Percentiles rank a stretch among this genome's conserved stretches.
phyloP scores from a whole-genome alignment of 1,140 invertebrate genomes.

The Drosophila sechellia region DNA sequence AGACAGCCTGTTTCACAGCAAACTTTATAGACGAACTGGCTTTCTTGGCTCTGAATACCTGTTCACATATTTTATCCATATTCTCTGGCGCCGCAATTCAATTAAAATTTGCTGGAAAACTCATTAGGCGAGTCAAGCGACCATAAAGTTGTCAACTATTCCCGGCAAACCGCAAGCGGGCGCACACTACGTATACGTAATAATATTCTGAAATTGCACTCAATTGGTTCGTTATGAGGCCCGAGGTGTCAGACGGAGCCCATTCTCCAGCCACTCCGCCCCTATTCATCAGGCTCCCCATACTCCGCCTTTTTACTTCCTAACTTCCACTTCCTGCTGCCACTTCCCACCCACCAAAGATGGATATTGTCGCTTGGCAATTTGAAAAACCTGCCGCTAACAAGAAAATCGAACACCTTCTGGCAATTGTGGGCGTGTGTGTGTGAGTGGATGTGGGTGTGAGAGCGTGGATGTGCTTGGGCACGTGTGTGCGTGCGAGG shows the following conservation, averaged over 20 bases:
- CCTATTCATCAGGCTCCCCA: conserved; percentile 14
- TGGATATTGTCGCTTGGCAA: conserved; percentile 72
- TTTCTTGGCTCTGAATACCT: conserved; percentile 1
- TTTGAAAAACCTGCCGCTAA: conserved; percentile 55
- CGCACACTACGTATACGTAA: conserved; percentile 64
- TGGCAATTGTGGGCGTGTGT: conserved; percentile 32
- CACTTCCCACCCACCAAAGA: conserved; percentile 34
- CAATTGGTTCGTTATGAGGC: conserved; percentile 74
- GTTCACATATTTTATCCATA: conserved; percentile 9
- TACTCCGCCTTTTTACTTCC: conserved; percentile 3
- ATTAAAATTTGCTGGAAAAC: conserved; percentile 63
- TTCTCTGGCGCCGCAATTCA: conserved; percentile 42
- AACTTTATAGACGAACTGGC: conserved; percentile 3
- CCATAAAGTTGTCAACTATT: conserved; percentile 68
- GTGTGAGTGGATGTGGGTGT: neutral
- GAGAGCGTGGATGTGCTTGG: neutral
- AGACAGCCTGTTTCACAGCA: neutral
- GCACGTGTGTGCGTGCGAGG: conserved; percentile 26
- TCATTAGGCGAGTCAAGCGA: conserved; percentile 69
- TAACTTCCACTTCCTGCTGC: conserved; percentile 17
- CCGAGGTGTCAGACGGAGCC: conserved; percentile 42
- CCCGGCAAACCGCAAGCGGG: conserved; percentile 15
- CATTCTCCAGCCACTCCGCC: conserved; percentile 3
- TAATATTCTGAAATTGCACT: conserved; percentile 76
- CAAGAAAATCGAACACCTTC: conserved; percentile 51